These are phyloP conservation scores for Nixonia krombeini DNA, from an alignment of 1,140 invertebrate genomes.

Conservation along the genomic window DNA sequence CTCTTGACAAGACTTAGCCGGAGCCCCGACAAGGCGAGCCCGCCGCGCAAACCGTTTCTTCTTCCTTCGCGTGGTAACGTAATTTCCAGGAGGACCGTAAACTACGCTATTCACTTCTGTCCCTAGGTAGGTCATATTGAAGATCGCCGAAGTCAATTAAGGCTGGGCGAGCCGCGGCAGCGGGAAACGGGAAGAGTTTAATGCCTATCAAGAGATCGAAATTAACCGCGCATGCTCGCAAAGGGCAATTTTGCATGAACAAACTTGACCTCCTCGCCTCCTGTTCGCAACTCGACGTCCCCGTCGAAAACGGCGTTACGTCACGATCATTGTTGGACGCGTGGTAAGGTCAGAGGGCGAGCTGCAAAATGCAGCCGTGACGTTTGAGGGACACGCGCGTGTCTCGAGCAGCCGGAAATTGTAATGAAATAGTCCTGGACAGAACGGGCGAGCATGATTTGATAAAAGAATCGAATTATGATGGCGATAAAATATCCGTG, in stretches of 20 bases:
- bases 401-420: no score
- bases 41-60: constrained; percentile 38
- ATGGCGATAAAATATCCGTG: no score
- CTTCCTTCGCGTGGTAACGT: constrained; percentile 33
- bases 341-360: no score
- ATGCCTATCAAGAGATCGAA: constrained; percentile 23
- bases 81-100: constrained; percentile 27
- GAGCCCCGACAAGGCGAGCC: constrained; percentile 13
- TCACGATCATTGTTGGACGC: no score
- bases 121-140: constrained; percentile 31
- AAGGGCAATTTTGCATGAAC: constrained; percentile 18
- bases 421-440: no score
- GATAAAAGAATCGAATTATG: no score
- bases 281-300: no score
- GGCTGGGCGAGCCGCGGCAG: constrained; percentile 9
- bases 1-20: constrained; percentile 46
- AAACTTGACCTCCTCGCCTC: constrained; percentile 7
- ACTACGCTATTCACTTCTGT: constrained; percentile 19
- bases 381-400: no score
- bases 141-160: constrained; percentile 36
- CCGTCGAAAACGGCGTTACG: no score
- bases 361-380: no score
- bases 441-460: no score
- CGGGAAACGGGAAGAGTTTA: constrained; percentile 4
- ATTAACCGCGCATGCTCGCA: constrained; percentile 9